Evolutionary conservation across 1,140 invertebrate species (phyloP).

Genomic region (Leucophenga varia): DNA sequence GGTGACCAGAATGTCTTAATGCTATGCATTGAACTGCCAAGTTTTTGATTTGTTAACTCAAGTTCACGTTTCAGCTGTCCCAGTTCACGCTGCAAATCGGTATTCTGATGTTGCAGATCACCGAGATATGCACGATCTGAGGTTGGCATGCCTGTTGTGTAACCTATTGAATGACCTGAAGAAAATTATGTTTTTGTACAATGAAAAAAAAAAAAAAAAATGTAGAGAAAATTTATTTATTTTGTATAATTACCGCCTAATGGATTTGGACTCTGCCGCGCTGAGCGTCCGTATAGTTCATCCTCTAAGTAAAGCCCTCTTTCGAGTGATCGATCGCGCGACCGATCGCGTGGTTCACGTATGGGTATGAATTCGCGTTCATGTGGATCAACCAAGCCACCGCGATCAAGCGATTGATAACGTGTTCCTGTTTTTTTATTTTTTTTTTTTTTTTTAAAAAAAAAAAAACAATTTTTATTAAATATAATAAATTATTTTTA

Average conservation of each 20-base stretch:
- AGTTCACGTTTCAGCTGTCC: conserved; percentile 95
- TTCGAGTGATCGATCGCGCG: conserved; percentile 66
- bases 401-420: conserved; percentile 77
- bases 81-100: conserved; percentile 93
- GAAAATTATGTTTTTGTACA: neutral
- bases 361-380: conserved; percentile 83
- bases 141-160: conserved; percentile 51
- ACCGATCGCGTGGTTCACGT: conserved; percentile 67
- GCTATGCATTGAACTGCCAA: conserved; percentile 98
- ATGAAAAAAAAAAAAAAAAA: neutral
- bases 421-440: conserved; percentile 60
- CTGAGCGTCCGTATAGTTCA: conserved; percentile 72
- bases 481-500: too few species aligned
- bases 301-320: conserved; percentile 72
- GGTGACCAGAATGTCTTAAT: conserved; percentile 99
- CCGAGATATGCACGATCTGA: conserved; percentile 71
- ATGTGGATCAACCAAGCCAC: conserved; percentile 63
- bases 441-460: conserved; percentile 1
- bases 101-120: conserved; percentile 92
- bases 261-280: conserved; percentile 72
- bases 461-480: too few species aligned
- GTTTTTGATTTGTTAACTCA: conserved; percentile 95
- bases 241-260: conserved; percentile 30
- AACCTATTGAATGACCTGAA: conserved; percentile 19
- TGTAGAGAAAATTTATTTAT: neutral